Evolutionary conservation across 2,797 vertebrate genomes (phyloP).

Genomic region (Galago senegalensis): DNA sequence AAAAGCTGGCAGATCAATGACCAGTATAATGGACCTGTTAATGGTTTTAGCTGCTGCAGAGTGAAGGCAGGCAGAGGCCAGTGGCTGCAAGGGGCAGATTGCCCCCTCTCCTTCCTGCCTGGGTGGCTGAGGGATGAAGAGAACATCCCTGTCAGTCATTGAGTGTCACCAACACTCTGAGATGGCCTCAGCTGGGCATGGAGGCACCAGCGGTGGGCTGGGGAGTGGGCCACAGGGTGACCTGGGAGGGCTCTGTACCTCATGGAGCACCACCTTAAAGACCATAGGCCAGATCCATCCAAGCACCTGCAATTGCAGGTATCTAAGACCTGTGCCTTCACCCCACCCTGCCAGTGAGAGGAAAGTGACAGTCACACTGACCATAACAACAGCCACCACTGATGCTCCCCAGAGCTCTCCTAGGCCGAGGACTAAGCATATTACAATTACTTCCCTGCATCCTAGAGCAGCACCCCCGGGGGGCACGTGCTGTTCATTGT

Average conservation of each 20-base stretch:
- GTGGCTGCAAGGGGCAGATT: neutral
- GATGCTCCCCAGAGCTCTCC: neutral
- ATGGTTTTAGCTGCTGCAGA: conserved; percentile 26
- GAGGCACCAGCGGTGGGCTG: neutral
- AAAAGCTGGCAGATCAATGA: conserved; percentile 67
- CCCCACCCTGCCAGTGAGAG: neutral
- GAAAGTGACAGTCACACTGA: neutral
- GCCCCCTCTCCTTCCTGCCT: neutral
- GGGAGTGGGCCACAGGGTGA: neutral
- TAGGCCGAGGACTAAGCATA: neutral
- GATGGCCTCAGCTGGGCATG: accelerated
- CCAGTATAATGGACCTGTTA: conserved; percentile 69
- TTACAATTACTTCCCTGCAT: accelerated
- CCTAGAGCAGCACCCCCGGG: neutral
- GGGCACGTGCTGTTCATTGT: neutral
- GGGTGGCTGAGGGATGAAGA: neutral
- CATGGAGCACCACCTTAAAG: neutral
- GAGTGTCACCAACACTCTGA: neutral
- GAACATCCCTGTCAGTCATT: neutral
- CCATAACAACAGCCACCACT: neutral
- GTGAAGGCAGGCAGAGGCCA: neutral
- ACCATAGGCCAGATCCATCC: neutral
- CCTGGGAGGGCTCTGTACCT: neutral
- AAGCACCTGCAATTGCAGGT: neutral
- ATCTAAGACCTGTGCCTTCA: neutral